Evolutionary conservation across 64 coral and sea anemone genomes (phyloP).

Genomic region (Montipora sp.): DNA sequence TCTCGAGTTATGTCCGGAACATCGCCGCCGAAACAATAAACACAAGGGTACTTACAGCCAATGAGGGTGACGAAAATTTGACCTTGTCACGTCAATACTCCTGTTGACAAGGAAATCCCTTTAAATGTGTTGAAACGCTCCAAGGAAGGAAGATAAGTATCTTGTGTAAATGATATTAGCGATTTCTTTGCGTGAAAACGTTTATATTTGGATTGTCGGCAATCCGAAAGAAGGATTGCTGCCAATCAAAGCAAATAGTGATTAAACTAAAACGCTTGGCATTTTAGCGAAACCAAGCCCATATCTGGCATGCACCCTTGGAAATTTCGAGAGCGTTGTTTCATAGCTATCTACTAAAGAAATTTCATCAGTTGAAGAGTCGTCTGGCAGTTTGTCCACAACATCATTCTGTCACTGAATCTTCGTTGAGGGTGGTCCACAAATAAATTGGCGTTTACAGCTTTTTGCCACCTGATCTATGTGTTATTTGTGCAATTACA

Average conservation of each 20-base stretch:
- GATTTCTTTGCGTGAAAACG: not conserved
- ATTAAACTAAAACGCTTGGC: not conserved
- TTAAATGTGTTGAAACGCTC: not conserved
- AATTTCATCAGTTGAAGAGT: too few species aligned
- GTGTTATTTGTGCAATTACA: too few species aligned
- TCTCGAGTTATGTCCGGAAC: not conserved
- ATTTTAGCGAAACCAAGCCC: conserved; percentile 28
- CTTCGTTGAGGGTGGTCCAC: too few species aligned
- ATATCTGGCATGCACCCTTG: not conserved
- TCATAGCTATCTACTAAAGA: too few species aligned
- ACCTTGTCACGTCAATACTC: not conserved
- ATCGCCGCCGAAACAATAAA: not conserved
- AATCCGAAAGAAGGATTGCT: too few species aligned
- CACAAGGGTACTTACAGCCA: not conserved
- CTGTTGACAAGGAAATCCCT: not conserved
- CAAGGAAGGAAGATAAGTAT: not conserved
- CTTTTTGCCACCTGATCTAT: too few species aligned
- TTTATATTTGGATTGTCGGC: not conserved
- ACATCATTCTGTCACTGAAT: too few species aligned
- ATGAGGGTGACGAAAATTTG: not conserved
- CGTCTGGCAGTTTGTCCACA: too few species aligned
- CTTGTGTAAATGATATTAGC: not conserved
- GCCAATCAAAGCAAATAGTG: too few species aligned
- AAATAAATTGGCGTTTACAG: too few species aligned
- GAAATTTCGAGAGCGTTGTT: too few species aligned